These are phyloP conservation scores for Alectura lathami DNA, from an alignment of 2,113 vertebrate species.

Conservation along the genomic window DNA sequence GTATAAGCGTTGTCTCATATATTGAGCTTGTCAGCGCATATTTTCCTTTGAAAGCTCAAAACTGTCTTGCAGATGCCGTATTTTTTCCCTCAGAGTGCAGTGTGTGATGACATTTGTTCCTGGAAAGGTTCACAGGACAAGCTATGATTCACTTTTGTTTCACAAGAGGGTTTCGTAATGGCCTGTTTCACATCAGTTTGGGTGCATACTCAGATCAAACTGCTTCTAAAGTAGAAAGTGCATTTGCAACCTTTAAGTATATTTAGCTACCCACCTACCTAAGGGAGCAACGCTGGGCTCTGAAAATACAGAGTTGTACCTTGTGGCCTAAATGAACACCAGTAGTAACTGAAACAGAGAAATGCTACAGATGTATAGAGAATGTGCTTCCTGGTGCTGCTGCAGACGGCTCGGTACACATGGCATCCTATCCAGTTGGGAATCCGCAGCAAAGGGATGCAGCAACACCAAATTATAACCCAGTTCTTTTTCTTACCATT, in stretches of 20 bases:
- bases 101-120: neutral
- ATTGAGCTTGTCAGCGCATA: constrained; percentile 1
- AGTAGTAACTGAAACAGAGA: neutral
- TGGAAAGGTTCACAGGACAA: neutral
- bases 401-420: neutral
- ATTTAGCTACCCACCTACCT: neutral
- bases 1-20: neutral
- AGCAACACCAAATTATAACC: neutral
- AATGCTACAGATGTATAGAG: neutral
- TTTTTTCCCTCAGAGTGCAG: neutral
- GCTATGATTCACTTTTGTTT: neutral
- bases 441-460: neutral
- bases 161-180: neutral
- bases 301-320: neutral
- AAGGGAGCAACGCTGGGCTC: neutral
- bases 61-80: neutral
- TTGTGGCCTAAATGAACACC: neutral
- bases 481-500: neutral
- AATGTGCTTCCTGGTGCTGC: neutral
- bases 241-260: neutral
- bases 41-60: constrained; percentile 40
- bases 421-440: neutral
- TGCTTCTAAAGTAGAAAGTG: neutral
- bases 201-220: neutral
- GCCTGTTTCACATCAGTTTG: neutral